A percentile compares a stretch with the other conserved stretches of the same genome.
These are phyloP conservation scores for Loxodonta africana DNA, from an alignment of 2,113 vertebrate species.

Conservation along the genomic window DNA sequence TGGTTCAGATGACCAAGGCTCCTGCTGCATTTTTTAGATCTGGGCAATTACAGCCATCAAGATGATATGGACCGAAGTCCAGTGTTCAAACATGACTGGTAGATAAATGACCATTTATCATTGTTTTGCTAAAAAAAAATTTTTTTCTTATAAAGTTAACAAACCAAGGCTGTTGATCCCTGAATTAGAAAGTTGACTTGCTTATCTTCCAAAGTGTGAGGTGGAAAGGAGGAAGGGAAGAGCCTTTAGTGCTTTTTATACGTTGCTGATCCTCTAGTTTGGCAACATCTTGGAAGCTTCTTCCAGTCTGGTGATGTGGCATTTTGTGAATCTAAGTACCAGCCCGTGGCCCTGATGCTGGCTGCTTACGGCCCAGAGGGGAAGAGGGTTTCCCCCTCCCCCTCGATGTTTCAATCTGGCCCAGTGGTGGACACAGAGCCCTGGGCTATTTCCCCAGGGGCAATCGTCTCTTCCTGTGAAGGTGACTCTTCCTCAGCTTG, in stretches of 20 bases:
- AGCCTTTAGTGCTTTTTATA: slow-evolving; percentile 79
- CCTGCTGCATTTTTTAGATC: slow-evolving; percentile 42
- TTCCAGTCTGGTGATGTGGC: slow-evolving; percentile 82
- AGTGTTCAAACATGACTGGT: slow-evolving; percentile 77
- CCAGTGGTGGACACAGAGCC: slow-evolving; percentile 97
- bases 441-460: slow-evolving; percentile 91
- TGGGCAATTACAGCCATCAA: slow-evolving; percentile 66
- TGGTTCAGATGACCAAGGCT: slow-evolving; percentile 71
- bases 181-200: slow-evolving; percentile 89
- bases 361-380: slow-evolving; percentile 78
- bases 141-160: slow-evolving; percentile 86
- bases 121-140: slow-evolving; percentile 81
- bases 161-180: slow-evolving; percentile 91
- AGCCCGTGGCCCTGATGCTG: slow-evolving; percentile 83
- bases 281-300: slow-evolving; percentile 88
- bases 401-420: slow-evolving; percentile 91
- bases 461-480: slow-evolving; percentile 93
- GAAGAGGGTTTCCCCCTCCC: slow-evolving; percentile 83
- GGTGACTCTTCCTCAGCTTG: slow-evolving; percentile 95
- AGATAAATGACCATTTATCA: slow-evolving; percentile 84
- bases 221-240: slow-evolving; percentile 82
- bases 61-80: slow-evolving; percentile 76
- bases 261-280: slow-evolving; percentile 84
- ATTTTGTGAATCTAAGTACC: slow-evolving; percentile 87
- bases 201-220: slow-evolving; percentile 84